Base-by-base conservation (phyloP, 2,113 vertebrate species). In the Hirundichthys speculiger region DNA sequence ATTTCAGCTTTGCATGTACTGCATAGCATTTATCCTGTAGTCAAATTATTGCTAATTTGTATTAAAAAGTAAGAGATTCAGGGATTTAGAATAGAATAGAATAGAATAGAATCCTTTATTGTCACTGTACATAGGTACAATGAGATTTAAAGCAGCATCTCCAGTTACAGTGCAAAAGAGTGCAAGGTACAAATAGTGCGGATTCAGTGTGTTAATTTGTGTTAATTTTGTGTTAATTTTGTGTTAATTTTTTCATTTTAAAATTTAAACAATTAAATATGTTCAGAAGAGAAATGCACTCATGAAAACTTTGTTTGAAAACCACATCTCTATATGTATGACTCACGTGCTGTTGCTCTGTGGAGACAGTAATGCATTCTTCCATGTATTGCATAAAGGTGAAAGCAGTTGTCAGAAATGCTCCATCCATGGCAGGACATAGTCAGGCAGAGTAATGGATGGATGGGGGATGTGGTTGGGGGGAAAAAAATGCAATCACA, bases 401-500 rank as follows among this genome's bases (percentile, higher is more conserved):
- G 71, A 65, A 71, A 73, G 72, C 58, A 65, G 57, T 69, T 60
- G 57, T 30, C 62, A 53, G 40, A 34, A 48, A 20, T 54, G 51
- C 53, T 62, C 54, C 41, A 20, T 64, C 47, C 24, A 39, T 38
- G 25, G 52, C 22, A 24, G 56, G 47, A 16, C 25, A 58, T 24
- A 39, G 47, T 9, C 48, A 60, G 20, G 22, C 58, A 54, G 67
- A 55, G 47, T 79, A 77, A 82, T 69, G 57, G 53, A 69, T 77
- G 72, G 78, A 81, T 45, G 46, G 54, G 30, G 46, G 34, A 52
- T 41, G 10, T 38, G 62, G 49, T 62, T 50, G 57, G 73, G 41
- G 38, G 63, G 25, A 74, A 53, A 65, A 60, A 77, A 71, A 70
- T 64, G 56, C 34, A 61, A 64, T 80, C 77, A 27, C 55, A 79